phyloP scores from a whole-genome alignment of 2,113 vertebrate species.

The Gallinago jamesoni region DNA sequence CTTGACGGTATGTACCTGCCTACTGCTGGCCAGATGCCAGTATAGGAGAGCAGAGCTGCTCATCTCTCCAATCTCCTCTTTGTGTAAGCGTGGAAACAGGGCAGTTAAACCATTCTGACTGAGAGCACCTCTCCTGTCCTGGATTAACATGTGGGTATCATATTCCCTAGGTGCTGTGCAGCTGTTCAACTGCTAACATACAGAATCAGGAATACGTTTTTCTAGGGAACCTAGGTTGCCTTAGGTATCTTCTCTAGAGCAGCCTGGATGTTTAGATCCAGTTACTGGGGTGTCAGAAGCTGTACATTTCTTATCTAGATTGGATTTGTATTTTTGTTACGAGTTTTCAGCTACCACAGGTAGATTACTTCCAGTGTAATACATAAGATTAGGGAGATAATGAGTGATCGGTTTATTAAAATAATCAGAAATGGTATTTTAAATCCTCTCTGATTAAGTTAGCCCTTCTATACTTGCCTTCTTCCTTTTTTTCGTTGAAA shows the following conservation, averaged over 20 bases:
- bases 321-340: not conserved
- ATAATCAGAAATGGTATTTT: not conserved
- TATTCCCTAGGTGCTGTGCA: not conserved
- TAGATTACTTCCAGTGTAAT: not conserved
- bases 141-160: rapidly evolving
- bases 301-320: not conserved
- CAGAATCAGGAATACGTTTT: not conserved
- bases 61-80: not conserved
- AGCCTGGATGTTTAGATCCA: not conserved
- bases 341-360: not conserved
- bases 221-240: not conserved
- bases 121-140: not conserved
- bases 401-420: not conserved
- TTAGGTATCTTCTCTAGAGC: not conserved
- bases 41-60: not conserved
- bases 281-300: not conserved
- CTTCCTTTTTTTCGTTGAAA: not conserved
- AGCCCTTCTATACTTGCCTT: not conserved
- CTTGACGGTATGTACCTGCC: not conserved
- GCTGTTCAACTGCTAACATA: not conserved
- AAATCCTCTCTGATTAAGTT: not conserved
- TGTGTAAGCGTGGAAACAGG: not conserved
- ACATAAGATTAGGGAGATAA: not conserved
- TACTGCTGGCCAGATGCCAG: not conserved
- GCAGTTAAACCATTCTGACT: not conserved